Evolutionary conservation across 2,888 invertebrate species (phyloP).

Genomic region (Antheraea yamamai): DNA sequence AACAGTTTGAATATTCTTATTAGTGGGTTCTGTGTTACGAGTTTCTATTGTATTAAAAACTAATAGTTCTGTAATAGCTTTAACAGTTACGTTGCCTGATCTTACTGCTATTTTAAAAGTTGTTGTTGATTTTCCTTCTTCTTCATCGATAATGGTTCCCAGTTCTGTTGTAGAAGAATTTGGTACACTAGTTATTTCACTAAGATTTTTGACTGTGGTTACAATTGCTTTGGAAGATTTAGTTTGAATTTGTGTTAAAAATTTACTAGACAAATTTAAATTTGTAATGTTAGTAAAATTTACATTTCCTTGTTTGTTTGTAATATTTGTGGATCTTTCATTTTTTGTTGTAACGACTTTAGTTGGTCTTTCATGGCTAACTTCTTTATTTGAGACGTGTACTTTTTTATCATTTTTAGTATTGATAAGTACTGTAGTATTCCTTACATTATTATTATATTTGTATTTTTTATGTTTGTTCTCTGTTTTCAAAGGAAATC

Average conservation of each 20-base stretch:
- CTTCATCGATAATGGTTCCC: not conserved
- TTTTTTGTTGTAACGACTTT: not conserved
- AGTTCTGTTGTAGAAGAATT: slow-evolving; percentile 8
- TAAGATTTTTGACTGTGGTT: not conserved
- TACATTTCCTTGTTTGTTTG: not conserved
- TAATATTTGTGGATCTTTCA: not conserved
- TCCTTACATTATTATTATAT: not conserved
- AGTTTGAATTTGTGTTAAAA: not conserved
- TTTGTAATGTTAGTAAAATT: not conserved
- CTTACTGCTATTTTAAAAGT: not conserved
- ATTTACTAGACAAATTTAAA: not conserved
- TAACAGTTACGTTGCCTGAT: not conserved
- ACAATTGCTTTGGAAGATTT: slow-evolving; percentile 13
- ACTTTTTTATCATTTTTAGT: not conserved
- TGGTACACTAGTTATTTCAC: slow-evolving; percentile 13
- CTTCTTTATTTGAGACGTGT: not conserved
- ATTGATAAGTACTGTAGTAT: not conserved
- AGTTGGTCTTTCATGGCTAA: not conserved
- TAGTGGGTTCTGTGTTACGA: not conserved
- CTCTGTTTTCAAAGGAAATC: not conserved
- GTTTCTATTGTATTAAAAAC: not conserved
- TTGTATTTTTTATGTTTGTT: not conserved
- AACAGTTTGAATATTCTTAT: not conserved
- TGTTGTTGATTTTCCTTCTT: not conserved
- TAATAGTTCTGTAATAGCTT: not conserved